These are phyloP conservation scores for Trematomus bernacchii DNA, from an alignment of 2,797 vertebrate genomes.

Conservation along the genomic window DNA sequence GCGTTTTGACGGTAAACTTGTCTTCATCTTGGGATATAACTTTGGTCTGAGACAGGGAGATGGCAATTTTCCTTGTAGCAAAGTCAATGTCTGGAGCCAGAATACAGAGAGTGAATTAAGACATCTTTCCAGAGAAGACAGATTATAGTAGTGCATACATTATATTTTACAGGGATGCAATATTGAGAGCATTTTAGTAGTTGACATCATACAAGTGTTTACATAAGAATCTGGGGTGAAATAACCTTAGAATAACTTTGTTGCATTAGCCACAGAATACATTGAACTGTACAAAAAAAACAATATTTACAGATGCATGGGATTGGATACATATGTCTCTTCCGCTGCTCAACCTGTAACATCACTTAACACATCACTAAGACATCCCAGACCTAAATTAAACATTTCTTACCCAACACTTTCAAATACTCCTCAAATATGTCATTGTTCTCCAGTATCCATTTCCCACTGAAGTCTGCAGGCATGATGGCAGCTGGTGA, in stretches of 20 bases:
- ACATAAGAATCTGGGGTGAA: not conserved
- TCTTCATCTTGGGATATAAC: constrained; percentile 90
- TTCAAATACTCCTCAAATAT: constrained; percentile 95
- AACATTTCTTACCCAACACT: constrained; percentile 87
- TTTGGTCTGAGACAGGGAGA: constrained; percentile 90
- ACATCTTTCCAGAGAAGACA: constrained; percentile 1
- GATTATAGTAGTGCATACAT: not conserved
- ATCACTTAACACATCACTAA: not conserved
- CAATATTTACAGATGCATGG: constrained; percentile 11
- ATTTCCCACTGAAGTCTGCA: constrained; percentile 90
- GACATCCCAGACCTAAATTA: not conserved
- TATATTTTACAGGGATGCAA: not conserved
- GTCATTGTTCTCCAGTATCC: constrained; percentile 90
- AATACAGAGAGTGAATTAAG: constrained; percentile 23
- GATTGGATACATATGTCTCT: constrained; percentile 14
- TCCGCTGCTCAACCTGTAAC: not conserved
- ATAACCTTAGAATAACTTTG: not conserved
- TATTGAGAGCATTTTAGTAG: not conserved
- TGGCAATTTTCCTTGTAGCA: constrained; percentile 92
- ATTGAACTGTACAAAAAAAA: not conserved
- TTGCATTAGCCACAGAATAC: not conserved
- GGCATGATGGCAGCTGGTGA: constrained; percentile 84
- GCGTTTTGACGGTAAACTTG: constrained; percentile 89
- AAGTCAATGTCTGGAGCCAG: constrained; percentile 89
- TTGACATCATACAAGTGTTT: not conserved